Evolutionary conservation across 2,888 invertebrate species (phyloP).

Genomic region (Melitaea athalia): DNA sequence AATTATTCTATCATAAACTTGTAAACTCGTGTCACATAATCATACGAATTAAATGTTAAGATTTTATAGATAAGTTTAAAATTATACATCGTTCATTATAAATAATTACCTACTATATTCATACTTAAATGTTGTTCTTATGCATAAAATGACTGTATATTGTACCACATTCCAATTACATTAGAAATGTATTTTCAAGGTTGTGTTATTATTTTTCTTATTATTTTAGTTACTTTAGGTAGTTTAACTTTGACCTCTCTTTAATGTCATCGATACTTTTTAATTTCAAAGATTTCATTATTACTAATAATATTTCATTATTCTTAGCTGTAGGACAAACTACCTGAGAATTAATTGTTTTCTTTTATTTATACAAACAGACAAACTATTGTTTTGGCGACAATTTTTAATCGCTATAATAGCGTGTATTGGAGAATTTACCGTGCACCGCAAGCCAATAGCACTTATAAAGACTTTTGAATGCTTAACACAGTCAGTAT

Average conservation of each 20-base stretch:
- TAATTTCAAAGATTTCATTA: no score
- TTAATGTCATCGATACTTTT: no score
- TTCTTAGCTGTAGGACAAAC: no score
- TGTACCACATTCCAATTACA: constrained; percentile 59
- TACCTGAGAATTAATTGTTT: no score
- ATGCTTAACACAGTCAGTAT: constrained; percentile 21
- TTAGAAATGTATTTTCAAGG: constrained; percentile 44
- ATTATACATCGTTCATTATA: constrained; percentile 33
- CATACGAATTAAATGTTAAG: constrained; percentile 33
- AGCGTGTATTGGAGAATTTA: no score
- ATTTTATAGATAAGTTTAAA: constrained; percentile 38
- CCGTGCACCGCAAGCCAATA: constrained; percentile 17
- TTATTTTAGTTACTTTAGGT: constrained; percentile 22
- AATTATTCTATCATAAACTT: constrained; percentile 20
- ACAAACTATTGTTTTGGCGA: no score
- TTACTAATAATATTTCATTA: no score
- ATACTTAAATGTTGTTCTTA: constrained; percentile 48
- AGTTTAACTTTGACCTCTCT: not conserved
- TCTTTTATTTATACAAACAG: no score
- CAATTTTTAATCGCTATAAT: no score
- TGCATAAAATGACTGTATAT: constrained; percentile 51
- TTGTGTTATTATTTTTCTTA: constrained; percentile 21
- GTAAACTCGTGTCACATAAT: constrained; percentile 27
- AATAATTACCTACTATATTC: constrained; percentile 36
- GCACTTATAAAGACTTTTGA: constrained; percentile 24